phyloP scores from a whole-genome alignment of 2,888 invertebrate genomes.

The Mythimna ferrago region DNA sequence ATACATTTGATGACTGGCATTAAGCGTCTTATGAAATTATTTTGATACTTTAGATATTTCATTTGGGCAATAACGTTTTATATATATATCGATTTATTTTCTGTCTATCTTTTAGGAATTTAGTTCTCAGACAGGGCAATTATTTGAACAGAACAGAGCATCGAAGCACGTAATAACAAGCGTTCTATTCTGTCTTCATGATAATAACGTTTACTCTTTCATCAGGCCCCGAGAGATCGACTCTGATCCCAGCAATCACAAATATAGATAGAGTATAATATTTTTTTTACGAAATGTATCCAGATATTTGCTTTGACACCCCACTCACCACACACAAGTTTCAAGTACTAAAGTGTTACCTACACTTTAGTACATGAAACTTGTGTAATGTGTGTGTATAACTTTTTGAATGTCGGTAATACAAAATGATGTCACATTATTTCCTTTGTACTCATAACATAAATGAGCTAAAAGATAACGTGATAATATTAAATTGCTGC shows the following conservation, averaged over 20 bases:
- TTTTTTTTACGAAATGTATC: slow-evolving; percentile 30
- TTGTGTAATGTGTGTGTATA: not conserved
- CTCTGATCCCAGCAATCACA: slow-evolving; percentile 36
- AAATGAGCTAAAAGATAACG: slow-evolving; percentile 41
- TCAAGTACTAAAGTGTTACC: slow-evolving; percentile 11
- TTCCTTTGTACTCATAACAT: slow-evolving; percentile 27
- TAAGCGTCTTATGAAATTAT: slow-evolving; percentile 44
- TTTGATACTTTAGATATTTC: slow-evolving; percentile 29
- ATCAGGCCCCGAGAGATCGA: slow-evolving; percentile 28
- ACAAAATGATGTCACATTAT: slow-evolving; percentile 12
- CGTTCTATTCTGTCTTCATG: slow-evolving; percentile 31
- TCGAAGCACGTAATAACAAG: slow-evolving; percentile 30
- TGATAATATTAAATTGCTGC: slow-evolving; percentile 62
- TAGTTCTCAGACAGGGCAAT: slow-evolving; percentile 17
- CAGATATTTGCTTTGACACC: slow-evolving; percentile 16
- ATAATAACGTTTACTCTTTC: slow-evolving; percentile 41
- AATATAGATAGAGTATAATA: slow-evolving; percentile 38
- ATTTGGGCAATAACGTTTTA: slow-evolving; percentile 22
- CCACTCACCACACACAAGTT: not conserved
- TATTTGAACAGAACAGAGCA: slow-evolving; percentile 26
- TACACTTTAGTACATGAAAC: too few species aligned
- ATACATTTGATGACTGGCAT: slow-evolving; percentile 34
- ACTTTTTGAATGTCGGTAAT: slow-evolving; percentile 1
- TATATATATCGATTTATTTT: slow-evolving; percentile 30
- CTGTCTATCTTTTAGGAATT: slow-evolving; percentile 26